Evolutionary conservation across 2,888 invertebrate species (phyloP).

Genomic region (Cotesia congregata): DNA sequence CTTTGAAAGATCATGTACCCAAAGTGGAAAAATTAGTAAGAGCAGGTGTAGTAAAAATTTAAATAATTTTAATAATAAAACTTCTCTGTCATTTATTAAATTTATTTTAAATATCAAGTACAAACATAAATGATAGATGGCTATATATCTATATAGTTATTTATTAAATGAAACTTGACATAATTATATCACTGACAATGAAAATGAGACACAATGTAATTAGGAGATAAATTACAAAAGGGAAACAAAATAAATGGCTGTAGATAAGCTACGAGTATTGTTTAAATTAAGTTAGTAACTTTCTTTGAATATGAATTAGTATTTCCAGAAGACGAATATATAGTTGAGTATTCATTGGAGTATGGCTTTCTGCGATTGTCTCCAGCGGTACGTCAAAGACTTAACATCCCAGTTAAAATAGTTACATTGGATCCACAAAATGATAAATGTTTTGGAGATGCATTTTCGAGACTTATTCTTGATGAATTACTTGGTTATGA

Average conservation of each 20-base stretch:
- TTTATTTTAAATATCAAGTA: background rate
- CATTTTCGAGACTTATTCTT: conserved; percentile 89
- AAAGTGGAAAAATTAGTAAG: conserved; percentile 75
- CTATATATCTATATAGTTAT: background rate
- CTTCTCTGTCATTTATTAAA: background rate
- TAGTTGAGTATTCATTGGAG: conserved; percentile 97
- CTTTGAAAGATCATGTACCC: conserved; percentile 70
- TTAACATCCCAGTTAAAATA: conserved; percentile 93
- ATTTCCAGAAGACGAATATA: conserved; percentile 91
- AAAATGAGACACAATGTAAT: background rate
- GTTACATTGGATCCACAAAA: conserved; percentile 88
- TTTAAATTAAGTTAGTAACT: conserved; percentile 22
- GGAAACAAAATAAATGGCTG: background rate
- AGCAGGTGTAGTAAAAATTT: conserved; percentile 70
- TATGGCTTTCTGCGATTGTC: conserved; percentile 95
- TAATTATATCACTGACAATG: background rate
- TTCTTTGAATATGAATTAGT: conserved; percentile 64
- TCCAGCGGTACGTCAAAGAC: conserved; percentile 84
- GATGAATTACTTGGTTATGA: conserved; percentile 97
- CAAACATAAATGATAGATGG: background rate
- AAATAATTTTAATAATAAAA: background rate
- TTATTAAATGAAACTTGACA: background rate
- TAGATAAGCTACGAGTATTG: conserved; percentile 31
- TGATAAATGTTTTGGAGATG: conserved; percentile 94
- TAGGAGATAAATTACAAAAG: background rate